Base-by-base conservation (phyloP, 2,113 vertebrate species). In the Corythoichthys haematopterus region DNA sequence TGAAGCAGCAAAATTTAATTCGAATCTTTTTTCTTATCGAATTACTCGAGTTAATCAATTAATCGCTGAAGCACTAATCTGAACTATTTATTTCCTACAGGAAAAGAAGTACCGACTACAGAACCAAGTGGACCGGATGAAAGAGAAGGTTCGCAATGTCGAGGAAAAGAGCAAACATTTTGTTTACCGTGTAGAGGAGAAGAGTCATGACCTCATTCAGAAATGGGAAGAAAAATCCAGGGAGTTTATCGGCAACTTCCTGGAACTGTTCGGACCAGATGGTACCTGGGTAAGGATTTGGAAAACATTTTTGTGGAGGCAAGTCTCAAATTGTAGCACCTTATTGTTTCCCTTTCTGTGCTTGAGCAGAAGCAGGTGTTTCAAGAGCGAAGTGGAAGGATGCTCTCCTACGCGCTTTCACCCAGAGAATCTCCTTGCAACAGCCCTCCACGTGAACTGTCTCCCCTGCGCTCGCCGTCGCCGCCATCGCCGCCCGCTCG, bases 161-260 rank as follows among this genome's bases (percentile, higher is more conserved):
- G 97, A 99, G 71, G 97, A 99, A 84, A 95, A 94, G 80, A 98
- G 95, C 76, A 98, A 98, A 85, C 94, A 98, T 76, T 97, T 99
- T 91, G 96, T 99, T 57, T 95, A 95, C 81, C 93, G 93, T 6
- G 96, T 99, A 68, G 97, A 99, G 90, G 97, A 99, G 87, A 98
- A 95, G 80, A 98, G 97, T 80, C 94, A 97, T 11, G 97, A 98
- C 78, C 93, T 99, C 69, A 98, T 99, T 85, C 94, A 97, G 80
- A 99, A 98, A 81, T 99, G 96, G 97, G 96, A 99, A 87, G 97
- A 99, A 80, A 98, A 98, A 72, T 99, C 95, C 15, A 91, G 96
- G 60, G 97, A 98, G 87, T 98, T 99, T 80, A 98, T 99, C 14
- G 96, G 97, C 71, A 98, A 95, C 92, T 99, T 99, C 80, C 82